These are phyloP conservation scores for Melinaea menophilus DNA, from an alignment of 2,888 invertebrate genomes.

Conservation along the genomic window DNA sequence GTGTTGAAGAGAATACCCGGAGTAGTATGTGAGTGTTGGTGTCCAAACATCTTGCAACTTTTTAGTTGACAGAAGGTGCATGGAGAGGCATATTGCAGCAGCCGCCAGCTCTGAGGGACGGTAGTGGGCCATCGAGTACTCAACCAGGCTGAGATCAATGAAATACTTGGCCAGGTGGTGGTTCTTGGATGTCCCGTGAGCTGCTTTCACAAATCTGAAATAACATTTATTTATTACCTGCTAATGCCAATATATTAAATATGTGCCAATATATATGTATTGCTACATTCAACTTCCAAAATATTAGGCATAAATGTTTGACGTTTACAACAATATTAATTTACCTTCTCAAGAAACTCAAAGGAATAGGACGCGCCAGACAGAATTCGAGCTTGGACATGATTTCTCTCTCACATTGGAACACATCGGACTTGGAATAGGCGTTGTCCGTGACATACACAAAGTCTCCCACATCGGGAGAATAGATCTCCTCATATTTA, in stretches of 20 bases:
- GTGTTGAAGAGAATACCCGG: conserved; percentile 83
- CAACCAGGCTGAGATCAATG: conserved; percentile 88
- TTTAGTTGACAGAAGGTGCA: conserved; percentile 74
- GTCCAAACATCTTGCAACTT: conserved; percentile 81
- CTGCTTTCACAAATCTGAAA: conserved; percentile 79
- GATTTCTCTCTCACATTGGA: conserved; percentile 89
- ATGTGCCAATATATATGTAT: background rate
- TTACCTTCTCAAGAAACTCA: conserved; percentile 93
- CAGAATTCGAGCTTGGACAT: conserved; percentile 86
- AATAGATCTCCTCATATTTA: conserved; percentile 96
- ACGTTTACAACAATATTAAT: background rate
- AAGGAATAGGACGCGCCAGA: conserved; percentile 90
- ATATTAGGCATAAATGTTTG: too few relatives aligned
- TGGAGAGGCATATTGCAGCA: conserved; percentile 86
- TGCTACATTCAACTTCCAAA: too few relatives aligned
- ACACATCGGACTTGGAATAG: conserved; percentile 86
- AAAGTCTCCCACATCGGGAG: conserved; percentile 92
- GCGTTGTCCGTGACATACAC: conserved; percentile 94
- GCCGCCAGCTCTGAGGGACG: conserved; percentile 91
- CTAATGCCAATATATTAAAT: background rate
- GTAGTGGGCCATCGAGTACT: conserved; percentile 87
- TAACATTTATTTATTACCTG: background rate
- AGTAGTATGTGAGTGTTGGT: conserved; percentile 85
- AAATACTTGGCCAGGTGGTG: conserved; percentile 94
- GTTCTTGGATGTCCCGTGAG: conserved; percentile 78